Base-by-base conservation (phyloP, 2,797 vertebrate species). In the Bovichtus variegatus region DNA sequence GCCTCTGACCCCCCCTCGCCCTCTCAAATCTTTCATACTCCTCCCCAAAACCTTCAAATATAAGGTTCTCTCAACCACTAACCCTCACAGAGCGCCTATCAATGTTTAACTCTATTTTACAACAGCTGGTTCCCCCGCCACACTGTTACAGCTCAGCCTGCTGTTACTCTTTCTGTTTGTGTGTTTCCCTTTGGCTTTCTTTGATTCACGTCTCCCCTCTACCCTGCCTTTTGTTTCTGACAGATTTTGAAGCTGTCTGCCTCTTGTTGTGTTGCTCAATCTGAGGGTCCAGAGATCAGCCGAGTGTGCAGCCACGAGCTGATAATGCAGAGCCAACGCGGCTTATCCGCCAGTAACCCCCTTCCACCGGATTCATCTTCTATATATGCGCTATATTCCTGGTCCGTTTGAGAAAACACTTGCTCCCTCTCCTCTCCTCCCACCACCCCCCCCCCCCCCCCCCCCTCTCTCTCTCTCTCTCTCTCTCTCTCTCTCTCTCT, bases 211-310 rank as follows among this genome's bases (percentile, higher is more conserved):
- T 69, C 49, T 46, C 51, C 54, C 21, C 44, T 60, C 82, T 79
- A 4, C 44, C 7, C 66, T 67, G 69, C 50, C 78, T 86, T n/a
- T 89, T 83, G 84, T 84, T 69, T 74, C 65, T 40, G 8, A 75
- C 57, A 83, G 76, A 78, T 82, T 76, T 44, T 46, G 3, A 59
- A 70, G 76, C 82, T 74, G 85, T 64, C 58, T 12, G 34, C 55
- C 55, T 78, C 29, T 43, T 54, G 40, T 27, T 53, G 47, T 81
- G 70, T 94, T 93, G 89, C 90, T 93, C 91, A 94, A 94, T 81
- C 80, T 77, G 66, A 90, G 84, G 83, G 94, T 96, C 92, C 95
- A 96, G 91, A 95, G 95, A 95, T 95, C 92, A 95, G 71, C 75
- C 66, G 43, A 53, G 71, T 53, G 67, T 63, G 71, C 81, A 83